Conservation (phyloP, 1,140 invertebrate genomes). For the Conus ventricosus region DNA sequence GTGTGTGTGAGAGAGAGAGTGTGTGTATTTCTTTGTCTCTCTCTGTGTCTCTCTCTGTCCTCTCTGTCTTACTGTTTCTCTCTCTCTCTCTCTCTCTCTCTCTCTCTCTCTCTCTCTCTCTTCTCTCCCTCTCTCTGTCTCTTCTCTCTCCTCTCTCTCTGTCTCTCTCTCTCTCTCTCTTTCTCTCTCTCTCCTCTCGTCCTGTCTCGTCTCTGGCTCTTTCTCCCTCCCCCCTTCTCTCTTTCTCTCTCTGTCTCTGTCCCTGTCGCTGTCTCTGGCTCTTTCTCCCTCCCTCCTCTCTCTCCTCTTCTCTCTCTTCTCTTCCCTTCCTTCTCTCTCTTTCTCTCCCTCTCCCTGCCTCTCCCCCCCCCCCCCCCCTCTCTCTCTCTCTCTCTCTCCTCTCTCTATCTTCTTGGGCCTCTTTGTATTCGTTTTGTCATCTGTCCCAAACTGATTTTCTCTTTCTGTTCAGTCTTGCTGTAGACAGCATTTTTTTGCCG, state of each 20-base stretch:
- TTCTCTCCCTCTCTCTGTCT: neutral
- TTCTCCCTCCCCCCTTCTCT: neutral
- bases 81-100: constrained; percentile 1
- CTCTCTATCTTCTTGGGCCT: too few relatives aligned
- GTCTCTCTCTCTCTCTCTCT: neutral
- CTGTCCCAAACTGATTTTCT: too few relatives aligned
- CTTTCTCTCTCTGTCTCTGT: neutral
- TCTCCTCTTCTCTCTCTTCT: neutral
- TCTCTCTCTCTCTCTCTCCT: too few relatives aligned
- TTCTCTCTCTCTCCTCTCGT: neutral
- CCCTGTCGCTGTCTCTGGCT: neutral
- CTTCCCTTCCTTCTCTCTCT: too few relatives aligned
- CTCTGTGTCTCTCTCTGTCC: neutral
- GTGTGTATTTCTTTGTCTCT: neutral
- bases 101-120: neutral
- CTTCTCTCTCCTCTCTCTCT: neutral
- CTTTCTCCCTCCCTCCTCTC: neutral
- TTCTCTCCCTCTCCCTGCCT: too few relatives aligned
- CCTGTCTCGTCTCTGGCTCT: neutral
- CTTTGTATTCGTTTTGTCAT: too few relatives aligned
- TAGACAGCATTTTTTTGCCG: too few relatives aligned
- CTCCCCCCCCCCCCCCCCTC: too few relatives aligned
- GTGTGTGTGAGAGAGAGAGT: too few relatives aligned
- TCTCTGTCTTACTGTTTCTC: too few relatives aligned
- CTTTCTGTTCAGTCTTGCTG: too few relatives aligned